Conservation (phyloP, 1,140 invertebrate species). For the Heliothis virescens region DNA sequence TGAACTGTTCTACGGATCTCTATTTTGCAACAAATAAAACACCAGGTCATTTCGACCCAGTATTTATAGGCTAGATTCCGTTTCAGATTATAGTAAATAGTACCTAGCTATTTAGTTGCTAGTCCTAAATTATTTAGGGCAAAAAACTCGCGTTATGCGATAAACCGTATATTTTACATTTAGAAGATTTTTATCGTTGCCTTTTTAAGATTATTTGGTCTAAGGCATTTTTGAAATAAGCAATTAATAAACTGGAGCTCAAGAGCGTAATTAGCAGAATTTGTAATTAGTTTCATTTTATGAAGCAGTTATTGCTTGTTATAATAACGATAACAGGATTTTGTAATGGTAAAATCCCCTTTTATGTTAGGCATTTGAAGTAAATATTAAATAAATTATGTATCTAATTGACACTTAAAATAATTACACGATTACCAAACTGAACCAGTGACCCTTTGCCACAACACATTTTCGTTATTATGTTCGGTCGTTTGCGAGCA, state of each 20-base stretch:
- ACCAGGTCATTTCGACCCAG: background rate
- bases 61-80: background rate
- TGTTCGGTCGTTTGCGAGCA: background rate
- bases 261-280: too few species aligned
- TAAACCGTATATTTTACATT: background rate
- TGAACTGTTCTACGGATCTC: too few species aligned
- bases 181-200: background rate
- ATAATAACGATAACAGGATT: too few species aligned
- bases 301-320: too few species aligned
- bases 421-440: background rate
- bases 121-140: background rate
- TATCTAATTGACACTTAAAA: background rate
- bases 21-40: background rate
- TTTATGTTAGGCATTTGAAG: too few species aligned
- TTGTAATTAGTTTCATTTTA: too few species aligned
- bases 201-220: background rate
- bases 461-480: background rate
- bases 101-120: too few species aligned
- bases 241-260: too few species aligned
- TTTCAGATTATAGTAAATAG: background rate
- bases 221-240: background rate
- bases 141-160: background rate
- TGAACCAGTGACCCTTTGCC: background rate
- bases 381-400: too few species aligned
- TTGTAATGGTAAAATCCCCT: too few species aligned